Conservation (phyloP, 2,888 invertebrate genomes). For the Troilus luridus region DNA sequence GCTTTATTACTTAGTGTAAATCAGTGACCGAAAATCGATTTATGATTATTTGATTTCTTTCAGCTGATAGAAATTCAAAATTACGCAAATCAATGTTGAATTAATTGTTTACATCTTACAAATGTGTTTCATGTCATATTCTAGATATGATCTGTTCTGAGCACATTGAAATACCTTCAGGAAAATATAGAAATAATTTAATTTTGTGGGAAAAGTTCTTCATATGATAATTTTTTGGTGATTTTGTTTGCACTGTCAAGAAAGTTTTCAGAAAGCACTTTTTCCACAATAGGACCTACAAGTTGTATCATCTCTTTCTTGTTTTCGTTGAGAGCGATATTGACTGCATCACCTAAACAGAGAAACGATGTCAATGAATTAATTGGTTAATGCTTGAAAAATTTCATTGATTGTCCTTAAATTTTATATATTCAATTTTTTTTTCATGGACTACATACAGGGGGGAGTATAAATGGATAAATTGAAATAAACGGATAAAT, state of each 20-base stretch:
- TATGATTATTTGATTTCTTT: background rate
- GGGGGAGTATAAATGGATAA: too few relatives aligned
- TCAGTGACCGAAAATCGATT: background rate
- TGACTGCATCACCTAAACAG: conserved; percentile 75
- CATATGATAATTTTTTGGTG: conserved; percentile 78
- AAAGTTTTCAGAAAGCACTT: conserved; percentile 76
- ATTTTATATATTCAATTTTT: too few relatives aligned
- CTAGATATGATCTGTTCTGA: background rate
- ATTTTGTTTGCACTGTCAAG: conserved; percentile 81
- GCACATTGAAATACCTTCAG: background rate
- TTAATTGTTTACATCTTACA: background rate
- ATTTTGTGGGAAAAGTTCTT: conserved; percentile 76
- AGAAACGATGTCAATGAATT: conserved; percentile 16
- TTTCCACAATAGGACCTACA: conserved; percentile 77
- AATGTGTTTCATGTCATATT: background rate
- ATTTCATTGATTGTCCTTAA: too few relatives aligned
- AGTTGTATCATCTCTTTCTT: conserved; percentile 78
- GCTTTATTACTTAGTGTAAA: background rate
- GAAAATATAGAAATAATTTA: background rate
- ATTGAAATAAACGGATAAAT: too few relatives aligned
- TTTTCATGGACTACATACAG: too few relatives aligned
- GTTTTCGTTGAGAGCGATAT: conserved; percentile 79
- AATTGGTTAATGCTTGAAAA: too few relatives aligned
- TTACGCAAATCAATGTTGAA: background rate
- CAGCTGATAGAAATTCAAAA: background rate